Conservation (phyloP, 2,888 invertebrate species). For the Acheta domesticus region DNA sequence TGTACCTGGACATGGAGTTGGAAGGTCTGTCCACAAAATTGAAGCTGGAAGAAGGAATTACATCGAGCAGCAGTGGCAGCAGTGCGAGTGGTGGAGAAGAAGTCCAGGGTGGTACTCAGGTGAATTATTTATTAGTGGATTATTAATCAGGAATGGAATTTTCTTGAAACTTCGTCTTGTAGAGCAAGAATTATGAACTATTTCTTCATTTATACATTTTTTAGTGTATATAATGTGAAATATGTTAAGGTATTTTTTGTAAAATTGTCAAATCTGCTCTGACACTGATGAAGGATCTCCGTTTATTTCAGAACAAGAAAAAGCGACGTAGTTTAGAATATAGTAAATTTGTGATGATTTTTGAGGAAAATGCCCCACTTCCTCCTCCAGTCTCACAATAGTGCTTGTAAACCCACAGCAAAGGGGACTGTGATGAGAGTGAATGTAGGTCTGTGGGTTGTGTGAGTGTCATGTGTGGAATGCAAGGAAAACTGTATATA, state of each 20-base stretch:
- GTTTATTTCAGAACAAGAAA: constrained; percentile 38
- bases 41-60: constrained; percentile 59
- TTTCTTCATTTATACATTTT: too few relatives aligned
- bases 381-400: constrained; percentile 49
- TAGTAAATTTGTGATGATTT: constrained; percentile 62
- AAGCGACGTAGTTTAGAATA: constrained; percentile 51
- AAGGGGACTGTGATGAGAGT: neutral
- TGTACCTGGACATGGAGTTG: constrained; percentile 66
- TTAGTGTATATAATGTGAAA: too few relatives aligned
- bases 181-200: too few relatives aligned
- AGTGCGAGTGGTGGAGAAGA: constrained; percentile 34
- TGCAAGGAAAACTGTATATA: too few relatives aligned
- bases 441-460: constrained; percentile 19
- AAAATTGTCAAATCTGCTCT: too few relatives aligned
- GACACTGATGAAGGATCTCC: neutral
- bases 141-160: neutral
- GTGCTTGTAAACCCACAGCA: neutral
- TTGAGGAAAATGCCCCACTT: constrained; percentile 68
- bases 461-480: neutral
- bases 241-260: too few relatives aligned
- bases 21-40: constrained; percentile 56
- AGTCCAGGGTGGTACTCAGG: constrained; percentile 18
- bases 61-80: constrained; percentile 42
- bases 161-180: too few relatives aligned
- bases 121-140: neutral